Evolutionary conservation across 2,113 vertebrate genomes (phyloP), one percentile per base, ranked within the genome.

Genomic region (Hydrolagus affinis): DNA sequence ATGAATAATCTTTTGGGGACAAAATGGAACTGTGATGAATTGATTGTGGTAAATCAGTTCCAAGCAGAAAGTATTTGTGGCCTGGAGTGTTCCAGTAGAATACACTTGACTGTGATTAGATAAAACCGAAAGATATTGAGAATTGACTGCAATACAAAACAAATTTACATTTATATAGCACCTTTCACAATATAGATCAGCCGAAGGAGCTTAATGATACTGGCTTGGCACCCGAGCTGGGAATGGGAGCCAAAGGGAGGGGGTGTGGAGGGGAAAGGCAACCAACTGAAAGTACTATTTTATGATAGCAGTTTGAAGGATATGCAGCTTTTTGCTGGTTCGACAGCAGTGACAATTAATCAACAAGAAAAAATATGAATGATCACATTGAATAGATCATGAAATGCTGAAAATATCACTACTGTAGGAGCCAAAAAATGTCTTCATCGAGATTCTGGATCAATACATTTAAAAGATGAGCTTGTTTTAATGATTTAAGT

Each of bases 21-120:
- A 77, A 57, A n/a, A 23, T 6, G 23, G 59, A 59, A 17, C 8
- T 28, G 70, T n/a, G 30, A 83, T 19, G 19, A 19, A 83, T 15
- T 66, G 25, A 10, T 7, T 66, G 64, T 66, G 62, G 60, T 59
- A 66, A 83, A 83, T 8, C 77, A 83, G 62, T 83, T 83, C 60
- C 44, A 44, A 44, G 6, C 44, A 1, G 6, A 44, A 83, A 64
- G 23, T 66, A 66, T 11, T 74, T 56, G 3, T 28, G 8, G 32
- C 2, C 9, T 64, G 12, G 28, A 15, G 15, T 83, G 30, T 30
- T 60, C n/a, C n/a, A 21, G 44, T 77, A 25, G 59, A 78, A 62
- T 78, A 25, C 4, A 14, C 3, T 7, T 56, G 7, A 21, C 28
- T 78, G 23, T 14, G 28, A 62, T 78, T 7, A 62, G 57, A 15